Percentiles rank a stretch among this genome's conserved stretches.
phyloP scores from a whole-genome alignment of 2,113 vertebrate species.

The Actenoides hombroni region DNA sequence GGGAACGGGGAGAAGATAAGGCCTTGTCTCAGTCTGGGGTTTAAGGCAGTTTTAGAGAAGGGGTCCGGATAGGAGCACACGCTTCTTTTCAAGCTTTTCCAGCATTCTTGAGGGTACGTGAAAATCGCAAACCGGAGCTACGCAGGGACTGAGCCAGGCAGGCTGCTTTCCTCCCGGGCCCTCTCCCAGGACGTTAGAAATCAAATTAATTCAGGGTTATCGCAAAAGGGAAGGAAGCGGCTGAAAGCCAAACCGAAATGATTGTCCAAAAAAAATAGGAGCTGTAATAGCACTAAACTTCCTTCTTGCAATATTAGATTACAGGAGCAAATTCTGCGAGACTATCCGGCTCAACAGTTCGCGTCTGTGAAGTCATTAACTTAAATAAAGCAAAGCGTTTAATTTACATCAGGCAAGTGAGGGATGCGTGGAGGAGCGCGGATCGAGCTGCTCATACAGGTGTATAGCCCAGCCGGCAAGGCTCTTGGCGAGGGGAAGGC shows the following conservation, averaged over 20 bases:
- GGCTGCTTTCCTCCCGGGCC: neutral
- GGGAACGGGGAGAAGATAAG: neutral
- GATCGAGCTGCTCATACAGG: neutral
- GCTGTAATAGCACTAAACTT: neutral
- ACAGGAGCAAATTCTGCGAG: neutral
- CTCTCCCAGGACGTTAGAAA: neutral
- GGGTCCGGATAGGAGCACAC: neutral
- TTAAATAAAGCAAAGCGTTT: neutral
- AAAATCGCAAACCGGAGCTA: neutral
- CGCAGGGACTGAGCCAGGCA: fast-evolving
- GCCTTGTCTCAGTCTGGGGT: neutral
- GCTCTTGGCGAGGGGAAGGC: neutral
- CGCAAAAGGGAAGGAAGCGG: neutral
- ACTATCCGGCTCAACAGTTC: neutral
- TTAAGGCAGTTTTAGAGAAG: neutral
- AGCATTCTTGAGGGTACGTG: fast-evolving
- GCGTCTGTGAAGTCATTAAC: neutral
- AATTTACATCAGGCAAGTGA: fast-evolving
- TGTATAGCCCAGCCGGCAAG: neutral
- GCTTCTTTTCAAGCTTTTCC: neutral
- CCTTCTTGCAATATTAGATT: neutral
- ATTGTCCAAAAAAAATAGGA: neutral
- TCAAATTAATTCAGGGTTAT: neutral
- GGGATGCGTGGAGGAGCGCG: neutral
- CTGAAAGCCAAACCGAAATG: neutral